Conservation (phyloP, 2,113 vertebrate genomes). For the Scytalopus superciliaris region DNA sequence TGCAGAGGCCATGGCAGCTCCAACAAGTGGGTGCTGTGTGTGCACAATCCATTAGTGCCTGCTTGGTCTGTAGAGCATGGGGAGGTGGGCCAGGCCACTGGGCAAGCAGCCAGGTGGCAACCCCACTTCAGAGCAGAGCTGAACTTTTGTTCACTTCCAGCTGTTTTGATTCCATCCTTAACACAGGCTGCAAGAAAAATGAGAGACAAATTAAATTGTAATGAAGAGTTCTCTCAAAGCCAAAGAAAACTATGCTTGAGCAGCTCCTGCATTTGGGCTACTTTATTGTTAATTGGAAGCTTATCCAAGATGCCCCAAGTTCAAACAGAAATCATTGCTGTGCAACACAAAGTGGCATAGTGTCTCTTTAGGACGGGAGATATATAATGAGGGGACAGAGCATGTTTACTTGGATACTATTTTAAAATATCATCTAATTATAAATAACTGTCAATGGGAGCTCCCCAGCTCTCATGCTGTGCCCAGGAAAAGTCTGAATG, state of each 20-base stretch:
- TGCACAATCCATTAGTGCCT: background rate
- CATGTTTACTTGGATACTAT: slow-evolving; percentile 25
- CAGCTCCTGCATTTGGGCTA: background rate
- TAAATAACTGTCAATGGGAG: slow-evolving; percentile 47
- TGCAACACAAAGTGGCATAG: background rate
- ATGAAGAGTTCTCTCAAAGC: slow-evolving; percentile 7
- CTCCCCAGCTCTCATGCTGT: slow-evolving; percentile 21
- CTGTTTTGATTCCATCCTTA: background rate
- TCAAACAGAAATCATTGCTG: slow-evolving; percentile 15
- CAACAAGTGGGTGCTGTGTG: accelerated
- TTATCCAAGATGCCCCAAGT: background rate
- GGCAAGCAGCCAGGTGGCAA: slow-evolving; percentile 24
- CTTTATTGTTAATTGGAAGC: slow-evolving; percentile 39
- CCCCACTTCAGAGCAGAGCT: background rate
- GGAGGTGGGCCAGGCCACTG: background rate
- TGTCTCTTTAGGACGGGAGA: background rate
- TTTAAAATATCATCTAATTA: slow-evolving; percentile 60
- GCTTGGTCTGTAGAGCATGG: accelerated
- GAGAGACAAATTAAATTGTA: background rate
- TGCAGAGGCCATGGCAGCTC: background rate
- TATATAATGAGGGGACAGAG: slow-evolving; percentile 22
- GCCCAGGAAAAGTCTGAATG: slow-evolving; percentile 39
- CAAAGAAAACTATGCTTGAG: background rate
- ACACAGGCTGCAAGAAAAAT: background rate
- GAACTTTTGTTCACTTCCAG: background rate